These are phyloP conservation scores for Sparidentex hasta DNA, from an alignment of 2,797 vertebrate species.

Conservation along the genomic window DNA sequence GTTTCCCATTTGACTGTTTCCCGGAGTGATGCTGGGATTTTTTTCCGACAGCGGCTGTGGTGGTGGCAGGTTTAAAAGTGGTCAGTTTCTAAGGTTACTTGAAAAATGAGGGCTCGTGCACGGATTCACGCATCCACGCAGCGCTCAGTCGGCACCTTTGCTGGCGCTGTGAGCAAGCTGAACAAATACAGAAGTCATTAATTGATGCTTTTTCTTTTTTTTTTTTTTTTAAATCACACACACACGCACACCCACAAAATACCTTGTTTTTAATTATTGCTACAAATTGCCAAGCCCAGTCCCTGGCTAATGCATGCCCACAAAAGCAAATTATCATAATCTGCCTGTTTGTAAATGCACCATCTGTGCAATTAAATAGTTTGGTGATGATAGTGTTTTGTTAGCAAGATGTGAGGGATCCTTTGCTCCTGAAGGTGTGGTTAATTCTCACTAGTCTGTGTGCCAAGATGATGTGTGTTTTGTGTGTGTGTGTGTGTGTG, in stretches of 20 bases:
- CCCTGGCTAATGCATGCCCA: conserved; percentile 44
- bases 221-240: not conserved
- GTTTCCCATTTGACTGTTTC: conserved; percentile 34
- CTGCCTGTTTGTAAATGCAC: conserved; percentile 65
- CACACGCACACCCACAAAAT: conserved; percentile 25
- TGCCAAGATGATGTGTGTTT: conserved; percentile 28
- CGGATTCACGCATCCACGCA: conserved; percentile 56
- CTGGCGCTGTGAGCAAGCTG: conserved; percentile 15
- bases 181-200: conserved; percentile 38
- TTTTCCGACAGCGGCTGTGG: conserved; percentile 3
- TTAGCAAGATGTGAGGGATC: conserved; percentile 51
- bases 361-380: conserved; percentile 73
- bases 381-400: conserved; percentile 63
- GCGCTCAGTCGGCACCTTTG: conserved; percentile 36
- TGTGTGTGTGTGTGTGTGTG: conserved; percentile 5
- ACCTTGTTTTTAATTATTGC: conserved; percentile 54
- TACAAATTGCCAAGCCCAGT: conserved; percentile 60
- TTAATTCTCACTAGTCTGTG: conserved; percentile 52
- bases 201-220: not conserved
- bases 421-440: conserved; percentile 64
- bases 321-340: conserved; percentile 67
- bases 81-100: conserved; percentile 51
- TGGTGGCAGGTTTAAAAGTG: conserved; percentile 15
- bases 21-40: conserved; percentile 8
- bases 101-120: conserved; percentile 42